Evolutionary conservation across 2,113 vertebrate genomes (phyloP).

Genomic region (Proteles cristata): DNA sequence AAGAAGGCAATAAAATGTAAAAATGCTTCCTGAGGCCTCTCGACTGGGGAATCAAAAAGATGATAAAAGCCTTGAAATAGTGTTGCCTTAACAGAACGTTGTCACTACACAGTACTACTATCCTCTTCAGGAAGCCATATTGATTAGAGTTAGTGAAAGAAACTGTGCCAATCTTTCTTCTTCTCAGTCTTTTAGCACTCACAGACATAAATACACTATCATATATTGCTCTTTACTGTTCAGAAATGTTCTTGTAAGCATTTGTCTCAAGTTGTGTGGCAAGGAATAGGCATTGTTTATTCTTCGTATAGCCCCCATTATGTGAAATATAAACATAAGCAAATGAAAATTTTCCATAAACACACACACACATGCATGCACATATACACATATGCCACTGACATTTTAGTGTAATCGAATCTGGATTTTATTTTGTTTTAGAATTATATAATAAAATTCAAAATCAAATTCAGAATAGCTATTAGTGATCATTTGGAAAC

Average conservation of each 20-base stretch:
- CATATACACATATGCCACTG: not conserved
- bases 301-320: not conserved
- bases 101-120: not conserved
- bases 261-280: not conserved
- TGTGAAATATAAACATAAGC: constrained; percentile 5
- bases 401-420: not conserved
- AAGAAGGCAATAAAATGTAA: constrained; percentile 47
- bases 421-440: not conserved
- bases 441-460: constrained; percentile 20
- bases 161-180: not conserved
- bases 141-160: constrained; percentile 9
- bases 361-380: not conserved
- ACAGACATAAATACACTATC: not conserved
- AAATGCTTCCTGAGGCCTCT: not conserved
- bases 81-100: not conserved
- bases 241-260: not conserved
- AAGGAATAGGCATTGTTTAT: not conserved
- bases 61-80: not conserved
- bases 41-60: not conserved
- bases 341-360: not conserved
- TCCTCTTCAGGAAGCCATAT: not conserved
- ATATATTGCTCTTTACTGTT: not conserved
- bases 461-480: constrained; percentile 23
- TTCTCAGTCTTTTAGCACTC: not conserved
- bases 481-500: not conserved